These are phyloP conservation scores for Nebria brevicollis DNA, from an alignment of 2,888 invertebrate species.

Conservation along the genomic window DNA sequence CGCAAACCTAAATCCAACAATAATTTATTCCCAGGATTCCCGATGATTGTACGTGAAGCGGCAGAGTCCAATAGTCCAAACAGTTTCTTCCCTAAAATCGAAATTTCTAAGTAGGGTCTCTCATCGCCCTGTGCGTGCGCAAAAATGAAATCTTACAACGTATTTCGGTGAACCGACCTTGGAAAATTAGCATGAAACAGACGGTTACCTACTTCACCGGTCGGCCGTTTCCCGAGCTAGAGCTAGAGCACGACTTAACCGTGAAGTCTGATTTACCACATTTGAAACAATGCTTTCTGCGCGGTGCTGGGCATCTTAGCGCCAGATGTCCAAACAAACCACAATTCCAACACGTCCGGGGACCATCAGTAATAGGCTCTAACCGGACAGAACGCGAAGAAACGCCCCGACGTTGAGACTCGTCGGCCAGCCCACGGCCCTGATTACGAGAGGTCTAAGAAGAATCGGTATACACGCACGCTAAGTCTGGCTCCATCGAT, in stretches of 20 bases:
- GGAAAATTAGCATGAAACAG: slow-evolving; percentile 3
- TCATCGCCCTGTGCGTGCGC: slow-evolving; percentile 21
- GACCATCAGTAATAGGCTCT: too few species aligned
- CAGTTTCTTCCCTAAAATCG: slow-evolving; percentile 33
- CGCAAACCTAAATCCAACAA: background rate
- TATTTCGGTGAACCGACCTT: slow-evolving; percentile 22
- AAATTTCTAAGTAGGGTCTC: slow-evolving; percentile 40
- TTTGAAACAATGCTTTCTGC: slow-evolving; percentile 16
- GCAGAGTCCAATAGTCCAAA: slow-evolving; percentile 44
- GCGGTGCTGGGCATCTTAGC: background rate
- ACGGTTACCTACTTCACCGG: slow-evolving; percentile 11
- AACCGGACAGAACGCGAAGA: too few species aligned
- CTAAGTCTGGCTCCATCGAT: slow-evolving; percentile 47
- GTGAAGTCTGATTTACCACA: slow-evolving; percentile 25
- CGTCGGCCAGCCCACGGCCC: background rate
- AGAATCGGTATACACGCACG: slow-evolving; percentile 12
- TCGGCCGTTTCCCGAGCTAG: slow-evolving; percentile 15
- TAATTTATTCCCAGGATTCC: background rate
- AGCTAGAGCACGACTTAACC: background rate
- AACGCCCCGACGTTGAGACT: background rate
- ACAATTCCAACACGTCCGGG: slow-evolving; percentile 28
- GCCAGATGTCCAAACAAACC: background rate
- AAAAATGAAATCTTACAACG: slow-evolving; percentile 41
- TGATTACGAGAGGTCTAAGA: too few species aligned
- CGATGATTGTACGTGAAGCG: slow-evolving; percentile 22